Evolutionary conservation across 2,797 vertebrate genomes (phyloP).

Genomic region (Takifugu ocellatus): DNA sequence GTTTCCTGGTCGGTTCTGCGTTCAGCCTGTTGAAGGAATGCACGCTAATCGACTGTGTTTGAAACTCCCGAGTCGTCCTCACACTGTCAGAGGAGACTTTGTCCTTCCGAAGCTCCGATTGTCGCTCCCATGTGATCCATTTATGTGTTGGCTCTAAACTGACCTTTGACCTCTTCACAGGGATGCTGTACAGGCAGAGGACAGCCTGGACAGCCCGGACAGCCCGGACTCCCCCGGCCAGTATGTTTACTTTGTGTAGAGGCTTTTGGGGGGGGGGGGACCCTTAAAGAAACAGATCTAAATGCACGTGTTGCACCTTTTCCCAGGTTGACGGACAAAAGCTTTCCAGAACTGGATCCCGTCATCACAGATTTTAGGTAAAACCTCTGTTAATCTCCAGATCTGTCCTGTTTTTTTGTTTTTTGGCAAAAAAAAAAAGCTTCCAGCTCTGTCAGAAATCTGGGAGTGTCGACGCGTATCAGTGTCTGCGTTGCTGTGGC

Average conservation of each 20-base stretch:
- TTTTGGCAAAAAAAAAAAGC: neutral
- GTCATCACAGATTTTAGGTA: slow-evolving; percentile 70
- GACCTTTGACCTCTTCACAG: slow-evolving; percentile 58
- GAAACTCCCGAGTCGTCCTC: neutral
- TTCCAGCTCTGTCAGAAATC: neutral
- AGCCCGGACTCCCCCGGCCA: slow-evolving; percentile 47
- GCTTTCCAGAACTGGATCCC: slow-evolving; percentile 66
- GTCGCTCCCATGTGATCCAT: slow-evolving; percentile 21
- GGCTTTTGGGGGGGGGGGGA: too few species aligned
- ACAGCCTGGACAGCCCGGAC: slow-evolving; percentile 36
- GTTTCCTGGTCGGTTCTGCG: too few species aligned
- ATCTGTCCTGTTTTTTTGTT: neutral
- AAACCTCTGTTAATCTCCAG: neutral
- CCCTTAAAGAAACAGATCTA: too few species aligned
- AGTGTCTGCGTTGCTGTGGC: slow-evolving; percentile 33
- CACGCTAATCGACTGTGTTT: too few species aligned
- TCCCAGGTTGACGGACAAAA: slow-evolving; percentile 69
- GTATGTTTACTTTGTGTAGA: slow-evolving; percentile 44
- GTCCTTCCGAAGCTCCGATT: slow-evolving; percentile 10
- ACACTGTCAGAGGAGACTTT: neutral
- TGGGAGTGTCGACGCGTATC: slow-evolving; percentile 39
- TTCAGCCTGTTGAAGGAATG: too few species aligned
- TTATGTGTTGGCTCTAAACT: slow-evolving; percentile 17
- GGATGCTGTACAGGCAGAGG: slow-evolving; percentile 35
- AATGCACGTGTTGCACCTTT: neutral